Evolutionary conservation across 2,888 invertebrate genomes (phyloP).

Genomic region (Pseudococcus longispinus): DNA sequence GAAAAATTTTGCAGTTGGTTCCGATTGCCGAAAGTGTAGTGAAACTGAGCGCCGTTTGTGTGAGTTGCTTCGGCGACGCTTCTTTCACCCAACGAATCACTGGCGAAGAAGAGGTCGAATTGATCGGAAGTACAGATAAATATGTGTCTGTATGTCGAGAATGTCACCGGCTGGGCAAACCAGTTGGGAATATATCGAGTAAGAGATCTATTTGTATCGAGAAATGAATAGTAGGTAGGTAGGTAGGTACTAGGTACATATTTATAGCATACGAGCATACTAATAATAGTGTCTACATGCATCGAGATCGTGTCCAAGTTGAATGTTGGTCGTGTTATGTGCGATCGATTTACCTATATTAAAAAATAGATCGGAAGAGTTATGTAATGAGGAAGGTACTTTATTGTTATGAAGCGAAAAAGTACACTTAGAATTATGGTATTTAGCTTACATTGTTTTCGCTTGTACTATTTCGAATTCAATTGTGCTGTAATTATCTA

Average conservation of each 20-base stretch:
- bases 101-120: slow-evolving; percentile 65
- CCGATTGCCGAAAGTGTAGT: slow-evolving; percentile 67
- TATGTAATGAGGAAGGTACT: too few species aligned
- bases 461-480: background rate
- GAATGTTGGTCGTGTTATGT: too few species aligned
- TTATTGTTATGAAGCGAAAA: too few species aligned
- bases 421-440: background rate
- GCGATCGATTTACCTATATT: too few species aligned
- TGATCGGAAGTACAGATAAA: slow-evolving; percentile 67
- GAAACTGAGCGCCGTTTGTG: slow-evolving; percentile 67
- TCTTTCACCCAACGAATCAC: slow-evolving; percentile 66
- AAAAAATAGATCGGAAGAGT: too few species aligned
- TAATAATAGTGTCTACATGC: background rate
- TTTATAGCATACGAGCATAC: too few species aligned
- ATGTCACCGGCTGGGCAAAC: slow-evolving; percentile 62
- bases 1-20: slow-evolving; percentile 65
- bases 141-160: slow-evolving; percentile 67
- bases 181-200: slow-evolving; percentile 59
- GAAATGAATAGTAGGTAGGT: background rate
- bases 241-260: too few species aligned
- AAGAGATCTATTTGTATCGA: too few species aligned
- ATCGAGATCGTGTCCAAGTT: too few species aligned
- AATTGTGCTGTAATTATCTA: too few species aligned
- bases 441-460: background rate
- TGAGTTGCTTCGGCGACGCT: slow-evolving; percentile 66